Base-by-base conservation (phyloP, 2,888 invertebrate species). In the Imbricaverruca yamaguchii region DNA sequence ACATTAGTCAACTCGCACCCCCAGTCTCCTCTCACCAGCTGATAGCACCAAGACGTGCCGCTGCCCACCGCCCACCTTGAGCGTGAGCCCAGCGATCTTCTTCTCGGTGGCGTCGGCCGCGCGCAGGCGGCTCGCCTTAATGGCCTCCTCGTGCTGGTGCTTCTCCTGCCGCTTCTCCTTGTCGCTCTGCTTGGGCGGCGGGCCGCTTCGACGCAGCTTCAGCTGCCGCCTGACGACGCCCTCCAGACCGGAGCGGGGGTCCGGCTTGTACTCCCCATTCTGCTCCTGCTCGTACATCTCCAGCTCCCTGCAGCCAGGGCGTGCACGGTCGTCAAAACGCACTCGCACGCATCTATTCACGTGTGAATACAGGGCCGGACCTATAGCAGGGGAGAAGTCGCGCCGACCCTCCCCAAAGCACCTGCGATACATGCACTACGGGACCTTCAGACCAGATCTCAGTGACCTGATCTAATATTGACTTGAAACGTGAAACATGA, bases 41-140 rank as follows among this genome's bases (percentile, higher is more conserved):
- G 39, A 39, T 4, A 39, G 39, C 4, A 39, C 39, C 39, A 39
- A 39, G 39, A 39, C 39, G 39, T 1, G 4, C 2, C 39, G 39
- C 39, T 39, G 39, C 39, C 39, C 1, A 39, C 61, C 39, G 83
- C 85, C 85, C 84, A 88, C 88, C 83, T 90, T 87, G 65, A 94
- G 88, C 80, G 92, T 92, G 18, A 96, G 87, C 4, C 95, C 94
- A 81, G 91, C 91, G 9, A 95, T 92, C 90, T 95, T 96, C 12
- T 88, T 91, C 59, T 90, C 90, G 0, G 94, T 94, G 83, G 92
- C 91, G 59, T 91, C 91, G 4, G 95, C 93, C 10, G 93, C 91
- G 85, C 90, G 90, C 11, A 95, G 92, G 84, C 91, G 90, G 0
- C 93, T 90, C 85, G 90, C 89, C 86, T 91, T 91, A 0, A 92